Base-by-base conservation (phyloP, 2,797 vertebrate genomes). In the Bovichtus diacanthus region DNA sequence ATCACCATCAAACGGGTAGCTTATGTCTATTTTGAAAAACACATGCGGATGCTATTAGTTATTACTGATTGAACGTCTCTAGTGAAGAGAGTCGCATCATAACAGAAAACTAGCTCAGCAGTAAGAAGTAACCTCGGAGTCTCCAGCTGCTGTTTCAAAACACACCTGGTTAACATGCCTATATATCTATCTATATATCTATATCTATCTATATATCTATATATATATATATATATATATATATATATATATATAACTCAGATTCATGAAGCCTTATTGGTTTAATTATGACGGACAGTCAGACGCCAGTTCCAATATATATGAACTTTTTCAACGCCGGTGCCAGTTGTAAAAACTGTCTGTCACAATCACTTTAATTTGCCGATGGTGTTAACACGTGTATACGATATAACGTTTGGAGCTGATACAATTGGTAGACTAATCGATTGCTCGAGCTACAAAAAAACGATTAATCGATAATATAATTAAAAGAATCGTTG, bases 131-230 rank as follows among this genome's bases (percentile, higher is more conserved):
- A 12, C 60, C 27, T 31, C 41, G 21, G 43, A 62, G 43, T 46
- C 27, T 23, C 15, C 27, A 64, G 41, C 61, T 64, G 61, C 44
- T 64, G 19, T n/a, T 64, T 19, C 29, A 49, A 34, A 49, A 50
- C 31, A 38, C 61, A 36, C 34, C 31, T 64, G 12, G 61, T 63
- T 8, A 34, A 23, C 1, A 5, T 16, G 13, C n/a, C 19, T 63
- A n/a, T n/a, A n/a, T n/a, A n/a, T n/a, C n/a, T n/a, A n/a, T n/a
- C n/a, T n/a, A n/a, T n/a, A n/a, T n/a, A n/a, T n/a, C n/a, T 47
- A 13, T 31, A 43, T 46, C n/a, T n/a, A n/a, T n/a, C 19, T 63
- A n/a, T n/a, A n/a, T n/a, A n/a, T n/a, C n/a, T n/a, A n/a, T n/a
- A n/a, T n/a, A n/a, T n/a, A n/a, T n/a, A n/a, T n/a, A n/a, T 63